These are phyloP conservation scores for Tethea ocularis DNA, from an alignment of 2,888 invertebrate species.

Conservation along the genomic window DNA sequence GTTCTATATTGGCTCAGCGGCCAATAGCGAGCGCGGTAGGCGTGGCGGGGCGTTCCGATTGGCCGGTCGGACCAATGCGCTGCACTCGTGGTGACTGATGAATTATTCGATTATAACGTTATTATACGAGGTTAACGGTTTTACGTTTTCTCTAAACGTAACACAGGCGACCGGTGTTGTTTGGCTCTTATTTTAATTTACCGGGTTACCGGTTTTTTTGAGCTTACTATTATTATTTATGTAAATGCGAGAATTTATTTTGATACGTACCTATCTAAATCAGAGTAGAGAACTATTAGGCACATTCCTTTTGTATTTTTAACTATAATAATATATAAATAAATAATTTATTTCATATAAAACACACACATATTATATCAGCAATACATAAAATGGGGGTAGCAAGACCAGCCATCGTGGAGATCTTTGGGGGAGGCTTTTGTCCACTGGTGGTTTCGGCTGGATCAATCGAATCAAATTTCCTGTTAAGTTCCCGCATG, in stretches of 20 bases:
- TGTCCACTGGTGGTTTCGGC: no score
- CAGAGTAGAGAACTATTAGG: no score
- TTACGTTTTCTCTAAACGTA: slow-evolving; percentile 33
- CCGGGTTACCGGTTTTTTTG: neutral
- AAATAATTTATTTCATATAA: no score
- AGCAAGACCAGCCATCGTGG: no score
- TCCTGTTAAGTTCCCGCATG: no score
- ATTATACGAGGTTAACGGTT: slow-evolving; percentile 46
- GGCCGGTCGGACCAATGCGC: slow-evolving; percentile 52
- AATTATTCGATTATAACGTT: slow-evolving; percentile 72
- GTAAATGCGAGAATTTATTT: neutral
- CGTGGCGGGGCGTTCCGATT: slow-evolving; percentile 71
- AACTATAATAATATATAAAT: no score
- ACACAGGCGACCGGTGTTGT: neutral
- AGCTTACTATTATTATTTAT: neutral
- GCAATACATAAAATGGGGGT: no score
- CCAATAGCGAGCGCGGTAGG: slow-evolving; percentile 78
- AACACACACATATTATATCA: no score
- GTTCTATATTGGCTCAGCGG: slow-evolving; percentile 76
- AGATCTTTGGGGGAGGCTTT: no score
- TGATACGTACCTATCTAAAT: no score
- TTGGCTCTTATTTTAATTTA: neutral
- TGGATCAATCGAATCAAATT: no score
- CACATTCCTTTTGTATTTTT: no score
- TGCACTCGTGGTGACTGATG: slow-evolving; percentile 50